Evolutionary conservation across 2,797 vertebrate genomes (phyloP), one percentile per base, ranked within the genome.

Genomic region (Siniperca scherzeri): DNA sequence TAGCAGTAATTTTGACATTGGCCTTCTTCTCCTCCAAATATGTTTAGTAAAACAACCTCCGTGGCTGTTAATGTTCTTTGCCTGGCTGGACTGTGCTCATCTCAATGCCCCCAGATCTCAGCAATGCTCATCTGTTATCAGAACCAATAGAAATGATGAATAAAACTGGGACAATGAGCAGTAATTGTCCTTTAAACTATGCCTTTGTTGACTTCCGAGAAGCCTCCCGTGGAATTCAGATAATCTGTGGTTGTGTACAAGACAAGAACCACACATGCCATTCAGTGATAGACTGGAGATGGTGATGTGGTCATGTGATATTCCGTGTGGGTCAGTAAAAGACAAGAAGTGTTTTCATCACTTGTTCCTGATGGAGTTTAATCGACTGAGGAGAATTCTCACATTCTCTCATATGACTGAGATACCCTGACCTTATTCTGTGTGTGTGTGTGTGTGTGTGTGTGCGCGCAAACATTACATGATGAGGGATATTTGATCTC

Each of bases 401-500:
- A 27, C 27, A 27, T 27, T 21, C 17, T 64, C 53, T 61, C 70
- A 64, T 52, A 10, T 59, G 78, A 81, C 50, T 56, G 3, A 50
- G 33, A 52, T n/a, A 33, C 44, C 11, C 27, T 69, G 78, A 67
- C 77, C 82, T 55, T 56, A 25, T 33, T 66, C 42, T 69, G 38
- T 66, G 40, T 36, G 36, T 53, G 50, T 30, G 38, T 40, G 67
- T 36, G 33, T 25, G 59, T 46, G 50, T 38, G 77, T 50, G 57
- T 52, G 33, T 44, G 57, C 55, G 19, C 30, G 36, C 44, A 21
- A n/a, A n/a, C 22, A 22, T 44, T 30, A 7, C 22, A 19, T 11
- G 36, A 46, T 53, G 65, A 44, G 38, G 1, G 38, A 44, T 77
- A 52, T 72, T 72, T 80, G 75, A 70, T 79, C 57, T 59, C 70